Base-by-base conservation (phyloP, 2,113 vertebrate genomes). In the Mormyrus lacerda region DNA sequence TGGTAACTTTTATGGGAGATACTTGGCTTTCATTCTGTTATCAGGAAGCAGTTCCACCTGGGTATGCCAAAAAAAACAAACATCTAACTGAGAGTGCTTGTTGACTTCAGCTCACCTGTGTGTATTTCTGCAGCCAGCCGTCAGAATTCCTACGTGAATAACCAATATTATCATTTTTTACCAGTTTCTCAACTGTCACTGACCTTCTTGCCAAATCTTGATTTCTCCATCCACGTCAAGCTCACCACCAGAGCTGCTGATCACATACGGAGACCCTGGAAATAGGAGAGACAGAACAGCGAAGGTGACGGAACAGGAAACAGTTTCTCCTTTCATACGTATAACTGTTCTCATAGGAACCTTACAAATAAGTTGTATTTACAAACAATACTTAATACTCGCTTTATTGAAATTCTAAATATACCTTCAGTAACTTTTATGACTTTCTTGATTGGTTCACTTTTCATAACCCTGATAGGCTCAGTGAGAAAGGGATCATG, bases 151-250 rank as follows among this genome's bases (percentile, higher is more conserved):
- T 13, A 39, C 9, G 3, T 87, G 31, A 58, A 42, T 10, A 53
- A 15, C 35, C 35, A 76, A 39, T 79, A 42, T 35, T 87, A 19
- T 50, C 17, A 50, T 31, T 86, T 50, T 35, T 15, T n/a, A 21
- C 15, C 8, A 48, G 10, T 50, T 86, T 44, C 42, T 61, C 35
- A 89, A 50, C 24, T 13, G 42, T 10, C 88, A 95, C 94, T 93
- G 45, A 96, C 95, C 95, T 94, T 89, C 90, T 3, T 82, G 87
- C 73, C 91, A 0, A 17, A 92, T 79, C 73, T 87, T 92, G 65
- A 93, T 24, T 42, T 89, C 85, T 76, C 31, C 91, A 2, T 93
- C 91, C 50, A 69, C 17, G 45, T 89, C 91, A 87, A 84, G 19
- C 3, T 91, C 89, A 85, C 90, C 91, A 90, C 89, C 93, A 48